Conservation (phyloP, 2,113 vertebrate genomes). For the Cyprinodon brontotheroides region DNA sequence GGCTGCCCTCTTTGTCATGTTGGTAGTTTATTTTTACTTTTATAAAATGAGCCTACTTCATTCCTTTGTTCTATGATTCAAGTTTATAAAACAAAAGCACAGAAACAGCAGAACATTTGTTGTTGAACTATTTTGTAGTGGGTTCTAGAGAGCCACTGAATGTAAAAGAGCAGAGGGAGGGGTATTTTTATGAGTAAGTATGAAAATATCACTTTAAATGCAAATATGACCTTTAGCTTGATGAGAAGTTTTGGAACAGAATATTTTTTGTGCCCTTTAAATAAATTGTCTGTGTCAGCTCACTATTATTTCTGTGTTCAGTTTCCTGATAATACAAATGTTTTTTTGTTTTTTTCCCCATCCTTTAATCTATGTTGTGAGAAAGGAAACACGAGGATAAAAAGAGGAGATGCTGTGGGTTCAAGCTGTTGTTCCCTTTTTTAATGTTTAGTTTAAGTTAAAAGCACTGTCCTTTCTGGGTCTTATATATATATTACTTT, state of each 20-base stretch:
- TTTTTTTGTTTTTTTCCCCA: conserved; percentile 3
- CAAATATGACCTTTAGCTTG: conserved; percentile 12
- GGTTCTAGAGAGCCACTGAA: background rate
- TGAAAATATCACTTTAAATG: background rate
- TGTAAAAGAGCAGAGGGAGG: background rate
- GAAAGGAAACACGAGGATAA: conserved; percentile 49
- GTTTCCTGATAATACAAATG: conserved; percentile 28
- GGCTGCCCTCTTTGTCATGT: background rate
- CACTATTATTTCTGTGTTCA: conserved; percentile 30
- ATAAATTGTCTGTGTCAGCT: conserved; percentile 30
- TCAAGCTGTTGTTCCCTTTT: background rate
- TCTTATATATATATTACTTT: background rate
- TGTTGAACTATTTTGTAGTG: background rate
- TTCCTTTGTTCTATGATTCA: background rate
- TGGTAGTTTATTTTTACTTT: background rate
- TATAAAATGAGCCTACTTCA: background rate
- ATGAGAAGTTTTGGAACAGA: conserved; percentile 21
- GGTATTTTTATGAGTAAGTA: background rate
- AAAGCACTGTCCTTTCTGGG: background rate
- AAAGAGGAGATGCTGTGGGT: conserved; percentile 5
- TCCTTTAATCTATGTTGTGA: conserved; percentile 48
- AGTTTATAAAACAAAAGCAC: background rate
- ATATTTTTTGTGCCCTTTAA: conserved; percentile 38
- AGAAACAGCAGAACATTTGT: background rate
- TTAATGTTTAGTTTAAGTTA: background rate